Conservation (phyloP, 1,140 invertebrate genomes). For the Aphaenogaster rudis region DNA sequence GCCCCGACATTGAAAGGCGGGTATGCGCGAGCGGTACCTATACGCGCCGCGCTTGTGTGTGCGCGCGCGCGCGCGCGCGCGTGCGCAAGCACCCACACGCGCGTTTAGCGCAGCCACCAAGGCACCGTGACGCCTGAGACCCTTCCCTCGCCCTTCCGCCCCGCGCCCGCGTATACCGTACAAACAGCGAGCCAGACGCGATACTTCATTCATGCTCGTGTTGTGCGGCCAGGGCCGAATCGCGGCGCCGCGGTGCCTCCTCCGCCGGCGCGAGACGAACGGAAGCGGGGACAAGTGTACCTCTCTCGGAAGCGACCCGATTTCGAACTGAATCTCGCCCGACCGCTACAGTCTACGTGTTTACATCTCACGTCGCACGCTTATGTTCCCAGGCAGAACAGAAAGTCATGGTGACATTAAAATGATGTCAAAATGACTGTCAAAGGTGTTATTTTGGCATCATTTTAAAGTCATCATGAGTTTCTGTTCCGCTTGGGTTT, state of each 20-base stretch:
- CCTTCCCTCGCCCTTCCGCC: conserved; percentile 49
- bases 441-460: too few species aligned
- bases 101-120: conserved; percentile 71
- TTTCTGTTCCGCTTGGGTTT: not conserved
- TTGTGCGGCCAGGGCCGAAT: conserved; percentile 85
- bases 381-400: not conserved
- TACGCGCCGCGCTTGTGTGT: not conserved
- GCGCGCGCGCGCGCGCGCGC: not conserved
- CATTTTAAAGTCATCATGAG: too few species aligned
- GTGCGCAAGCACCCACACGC: conserved; percentile 67
- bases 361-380: not conserved
- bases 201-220: conserved; percentile 89
- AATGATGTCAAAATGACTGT: too few species aligned
- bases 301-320: not conserved
- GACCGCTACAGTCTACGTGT: not conserved
- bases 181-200: conserved; percentile 80
- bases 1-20: conserved; percentile 45
- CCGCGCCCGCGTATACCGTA: conserved; percentile 65
- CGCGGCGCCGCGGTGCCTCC: conserved; percentile 22
- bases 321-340: not conserved
- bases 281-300: not conserved
- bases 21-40: conserved; percentile 40
- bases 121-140: conserved; percentile 69
- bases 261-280: not conserved
- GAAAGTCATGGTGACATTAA: too few species aligned